Evolutionary conservation across 2,888 invertebrate species (phyloP).

Genomic region (Timandra comae): DNA sequence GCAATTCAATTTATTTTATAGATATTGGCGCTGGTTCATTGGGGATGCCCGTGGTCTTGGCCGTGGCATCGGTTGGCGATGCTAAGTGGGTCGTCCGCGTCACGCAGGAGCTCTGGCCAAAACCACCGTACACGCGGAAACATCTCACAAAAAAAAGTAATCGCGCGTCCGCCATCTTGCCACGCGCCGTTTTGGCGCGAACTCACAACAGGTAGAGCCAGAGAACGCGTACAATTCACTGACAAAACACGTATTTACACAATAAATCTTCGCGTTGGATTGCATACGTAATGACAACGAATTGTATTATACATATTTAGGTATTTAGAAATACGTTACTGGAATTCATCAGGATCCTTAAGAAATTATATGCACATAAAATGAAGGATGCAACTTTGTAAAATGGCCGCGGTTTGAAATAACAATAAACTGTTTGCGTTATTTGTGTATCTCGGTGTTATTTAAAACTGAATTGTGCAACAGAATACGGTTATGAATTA

Average conservation of each 20-base stretch:
- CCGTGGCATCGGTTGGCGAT: constrained; percentile 72
- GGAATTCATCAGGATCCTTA: constrained; percentile 44
- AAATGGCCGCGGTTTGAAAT: background rate
- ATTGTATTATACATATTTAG: constrained; percentile 64
- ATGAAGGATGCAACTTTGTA: constrained; percentile 28
- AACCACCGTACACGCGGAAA: constrained; percentile 70
- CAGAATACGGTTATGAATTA: no score
- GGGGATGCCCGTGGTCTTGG: constrained; percentile 75
- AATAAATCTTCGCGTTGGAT: constrained; percentile 67
- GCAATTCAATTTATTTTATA: constrained; percentile 73
- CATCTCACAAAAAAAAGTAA: constrained; percentile 55
- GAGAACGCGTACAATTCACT: constrained; percentile 39
- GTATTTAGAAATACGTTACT: constrained; percentile 55
- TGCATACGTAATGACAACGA: constrained; percentile 57
- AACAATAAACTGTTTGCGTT: constrained; percentile 4
- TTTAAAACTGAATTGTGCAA: no score
- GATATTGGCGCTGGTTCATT: constrained; percentile 74
- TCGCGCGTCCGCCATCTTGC: constrained; percentile 51
- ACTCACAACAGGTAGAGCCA: constrained; percentile 28
- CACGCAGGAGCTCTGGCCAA: constrained; percentile 70
- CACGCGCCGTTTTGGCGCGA: constrained; percentile 52
- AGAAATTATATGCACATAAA: constrained; percentile 19
- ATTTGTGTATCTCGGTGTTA: constrained; percentile 11
- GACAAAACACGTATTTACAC: constrained; percentile 65
- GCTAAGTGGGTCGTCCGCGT: constrained; percentile 72